phyloP scores from a whole-genome alignment of 2,113 vertebrate species.

The Cephalopterus ornatus region DNA sequence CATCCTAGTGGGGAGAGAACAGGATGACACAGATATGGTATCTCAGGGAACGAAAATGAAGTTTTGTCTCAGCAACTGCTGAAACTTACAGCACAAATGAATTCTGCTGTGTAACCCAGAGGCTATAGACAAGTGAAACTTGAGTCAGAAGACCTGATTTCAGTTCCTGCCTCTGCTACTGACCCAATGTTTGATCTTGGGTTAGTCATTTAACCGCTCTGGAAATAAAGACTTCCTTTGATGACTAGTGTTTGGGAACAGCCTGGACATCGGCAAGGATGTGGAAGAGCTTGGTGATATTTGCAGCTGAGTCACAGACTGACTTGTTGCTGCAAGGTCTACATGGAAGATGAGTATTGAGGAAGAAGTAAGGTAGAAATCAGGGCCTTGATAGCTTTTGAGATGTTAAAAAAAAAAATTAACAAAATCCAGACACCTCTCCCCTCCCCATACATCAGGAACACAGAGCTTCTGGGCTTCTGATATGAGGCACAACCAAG shows the following conservation, averaged over 20 bases:
- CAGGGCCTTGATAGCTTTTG: not conserved
- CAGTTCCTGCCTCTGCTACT: not conserved
- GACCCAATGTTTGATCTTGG: conserved; percentile 33
- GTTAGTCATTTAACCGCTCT: conserved; percentile 29
- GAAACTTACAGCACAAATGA: not conserved
- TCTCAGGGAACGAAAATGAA: not conserved
- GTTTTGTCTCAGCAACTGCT: not conserved
- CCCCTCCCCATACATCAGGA: not conserved
- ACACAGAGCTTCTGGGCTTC: not conserved
- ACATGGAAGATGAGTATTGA: not conserved
- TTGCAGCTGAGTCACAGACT: not conserved
- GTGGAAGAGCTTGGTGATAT: not conserved
- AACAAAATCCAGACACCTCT: not conserved
- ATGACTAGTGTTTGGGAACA: conserved; percentile 25
- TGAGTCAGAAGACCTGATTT: conserved; percentile 54
- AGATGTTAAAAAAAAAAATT: not conserved
- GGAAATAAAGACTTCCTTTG: conserved; percentile 11
- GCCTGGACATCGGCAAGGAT: not conserved
- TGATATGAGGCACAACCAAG: not conserved
- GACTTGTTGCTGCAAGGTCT: not conserved
- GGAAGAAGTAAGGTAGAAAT: not conserved
- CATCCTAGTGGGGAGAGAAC: conserved; percentile 15
- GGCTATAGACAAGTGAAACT: conserved; percentile 25
- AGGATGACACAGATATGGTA: not conserved
- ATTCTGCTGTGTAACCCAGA: not conserved